phyloP scores from a whole-genome alignment of 2,888 invertebrate species.

The Ophion obscuratus region DNA sequence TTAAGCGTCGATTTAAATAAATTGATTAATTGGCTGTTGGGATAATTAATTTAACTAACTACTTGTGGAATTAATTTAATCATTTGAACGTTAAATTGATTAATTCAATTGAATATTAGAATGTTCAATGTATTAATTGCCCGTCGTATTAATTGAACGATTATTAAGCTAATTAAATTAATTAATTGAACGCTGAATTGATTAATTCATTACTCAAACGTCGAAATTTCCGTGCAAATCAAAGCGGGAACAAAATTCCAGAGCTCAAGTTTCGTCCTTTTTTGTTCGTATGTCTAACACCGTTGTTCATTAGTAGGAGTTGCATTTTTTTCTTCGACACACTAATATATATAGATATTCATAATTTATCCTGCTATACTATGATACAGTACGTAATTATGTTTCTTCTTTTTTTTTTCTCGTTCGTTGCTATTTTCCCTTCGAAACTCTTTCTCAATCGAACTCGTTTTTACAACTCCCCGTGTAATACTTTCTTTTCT shows the following conservation, averaged over 20 bases:
- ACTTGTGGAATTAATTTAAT: no score
- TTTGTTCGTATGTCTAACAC: background rate
- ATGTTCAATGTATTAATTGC: background rate
- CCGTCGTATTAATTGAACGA: no score
- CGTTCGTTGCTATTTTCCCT: background rate
- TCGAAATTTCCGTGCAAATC: background rate
- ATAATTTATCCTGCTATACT: background rate
- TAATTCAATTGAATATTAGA: background rate
- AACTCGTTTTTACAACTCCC: background rate
- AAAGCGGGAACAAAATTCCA: background rate
- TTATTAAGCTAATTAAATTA: background rate
- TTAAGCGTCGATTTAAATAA: no score
- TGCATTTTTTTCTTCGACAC: background rate
- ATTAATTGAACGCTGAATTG: background rate
- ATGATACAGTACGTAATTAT: background rate
- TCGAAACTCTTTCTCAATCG: background rate
- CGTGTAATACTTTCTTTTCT: conserved; percentile 8
- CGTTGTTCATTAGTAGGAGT: background rate
- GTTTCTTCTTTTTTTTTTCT: background rate
- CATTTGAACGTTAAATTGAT: no score
- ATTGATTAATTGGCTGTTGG: background rate
- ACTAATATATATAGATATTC: background rate
- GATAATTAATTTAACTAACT: background rate
- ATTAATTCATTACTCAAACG: background rate
- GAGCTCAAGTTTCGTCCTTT: background rate